A percentile compares a stretch with the other conserved stretches of the same genome.
Conservation (phyloP, 2,797 vertebrate genomes). For the Helarctos malayanus region DNA sequence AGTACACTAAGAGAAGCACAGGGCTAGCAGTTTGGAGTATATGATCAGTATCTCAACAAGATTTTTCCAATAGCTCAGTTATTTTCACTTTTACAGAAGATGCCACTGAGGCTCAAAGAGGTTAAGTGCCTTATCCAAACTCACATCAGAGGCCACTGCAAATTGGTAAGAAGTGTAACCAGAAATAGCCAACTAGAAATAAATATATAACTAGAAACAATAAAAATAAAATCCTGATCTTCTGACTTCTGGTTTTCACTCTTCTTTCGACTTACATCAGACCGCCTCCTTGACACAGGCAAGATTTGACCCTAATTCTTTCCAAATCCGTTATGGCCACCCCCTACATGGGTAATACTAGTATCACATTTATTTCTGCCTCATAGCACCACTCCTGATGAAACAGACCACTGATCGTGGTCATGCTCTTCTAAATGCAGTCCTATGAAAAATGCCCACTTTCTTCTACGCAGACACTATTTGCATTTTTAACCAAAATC, state of each 20-base stretch:
- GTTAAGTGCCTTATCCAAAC: background rate
- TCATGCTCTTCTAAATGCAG: accelerated
- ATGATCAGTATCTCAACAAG: too few species aligned
- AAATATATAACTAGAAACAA: background rate
- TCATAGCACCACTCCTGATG: background rate
- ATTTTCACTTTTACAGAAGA: background rate
- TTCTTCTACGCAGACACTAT: background rate
- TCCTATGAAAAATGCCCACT: background rate
- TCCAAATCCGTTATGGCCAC: too few species aligned
- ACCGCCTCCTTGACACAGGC: background rate
- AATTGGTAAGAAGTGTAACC: background rate
- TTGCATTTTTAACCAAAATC: background rate
- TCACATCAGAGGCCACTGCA: background rate
- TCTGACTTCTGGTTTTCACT: background rate
- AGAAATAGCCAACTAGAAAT: background rate
- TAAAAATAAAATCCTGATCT: background rate
- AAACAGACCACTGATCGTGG: background rate
- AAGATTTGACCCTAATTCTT: background rate
- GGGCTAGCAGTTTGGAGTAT: background rate
- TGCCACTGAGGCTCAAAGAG: background rate
- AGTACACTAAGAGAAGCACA: background rate
- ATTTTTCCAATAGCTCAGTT: background rate
- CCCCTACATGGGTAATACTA: accelerated
- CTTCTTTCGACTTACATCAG: background rate
- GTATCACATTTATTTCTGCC: background rate